phyloP scores from a whole-genome alignment of 2,113 vertebrate species.

The Chrysemys picta region DNA sequence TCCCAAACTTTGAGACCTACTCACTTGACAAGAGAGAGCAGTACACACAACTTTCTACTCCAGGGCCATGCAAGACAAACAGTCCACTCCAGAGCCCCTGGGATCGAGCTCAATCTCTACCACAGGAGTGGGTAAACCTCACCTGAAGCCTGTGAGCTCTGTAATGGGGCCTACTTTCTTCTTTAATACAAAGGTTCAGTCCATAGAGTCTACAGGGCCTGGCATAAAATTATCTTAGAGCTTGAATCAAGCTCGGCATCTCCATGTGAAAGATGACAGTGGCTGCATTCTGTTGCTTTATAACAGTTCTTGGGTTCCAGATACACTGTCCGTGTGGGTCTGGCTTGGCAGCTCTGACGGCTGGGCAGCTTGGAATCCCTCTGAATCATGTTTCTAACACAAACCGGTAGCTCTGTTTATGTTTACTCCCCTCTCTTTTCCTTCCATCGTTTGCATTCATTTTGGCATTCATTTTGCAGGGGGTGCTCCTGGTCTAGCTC shows the following conservation, averaged over 20 bases:
- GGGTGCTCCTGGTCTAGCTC: not conserved
- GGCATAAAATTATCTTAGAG: not conserved
- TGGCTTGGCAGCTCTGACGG: rapidly evolving
- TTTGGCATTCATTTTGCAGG: not conserved
- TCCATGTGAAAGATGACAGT: not conserved
- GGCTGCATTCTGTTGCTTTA: not conserved
- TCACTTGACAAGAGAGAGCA: not conserved
- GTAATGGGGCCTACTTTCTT: not conserved
- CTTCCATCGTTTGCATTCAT: not conserved
- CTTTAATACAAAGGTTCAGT: not conserved
- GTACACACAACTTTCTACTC: rapidly evolving
- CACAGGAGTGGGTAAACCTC: not conserved
- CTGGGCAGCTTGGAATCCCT: not conserved
- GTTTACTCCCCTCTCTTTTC: not conserved
- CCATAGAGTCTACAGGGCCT: not conserved
- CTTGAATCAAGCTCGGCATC: not conserved
- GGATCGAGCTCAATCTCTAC: rapidly evolving
- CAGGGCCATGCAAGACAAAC: not conserved
- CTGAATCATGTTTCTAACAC: not conserved
- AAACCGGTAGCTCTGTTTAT: not conserved
- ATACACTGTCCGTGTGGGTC: not conserved
- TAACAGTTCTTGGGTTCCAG: rapidly evolving
- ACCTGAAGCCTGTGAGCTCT: not conserved
- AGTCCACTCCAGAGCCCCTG: rapidly evolving
- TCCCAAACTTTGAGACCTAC: rapidly evolving